phyloP scores from a whole-genome alignment of 2,113 vertebrate genomes.

The Apeltes quadracus region DNA sequence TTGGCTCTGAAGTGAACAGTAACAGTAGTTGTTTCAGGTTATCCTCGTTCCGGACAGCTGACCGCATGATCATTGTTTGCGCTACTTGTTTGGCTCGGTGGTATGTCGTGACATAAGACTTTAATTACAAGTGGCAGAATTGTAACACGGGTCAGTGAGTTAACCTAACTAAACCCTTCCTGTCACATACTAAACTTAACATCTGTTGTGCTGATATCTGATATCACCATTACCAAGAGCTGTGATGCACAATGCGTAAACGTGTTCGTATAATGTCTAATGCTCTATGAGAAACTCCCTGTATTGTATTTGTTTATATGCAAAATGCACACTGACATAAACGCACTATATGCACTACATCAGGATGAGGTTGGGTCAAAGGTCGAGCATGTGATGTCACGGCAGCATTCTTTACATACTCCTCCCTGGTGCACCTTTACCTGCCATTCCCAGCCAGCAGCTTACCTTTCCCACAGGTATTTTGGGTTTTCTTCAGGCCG shows the following conservation, averaged over 20 bases:
- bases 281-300: neutral
- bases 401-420: constrained; percentile 56
- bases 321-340: too few relatives aligned
- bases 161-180: neutral
- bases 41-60: neutral
- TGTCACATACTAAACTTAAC: neutral
- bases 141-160: neutral
- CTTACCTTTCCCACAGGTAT: constrained; percentile 40
- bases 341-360: too few relatives aligned
- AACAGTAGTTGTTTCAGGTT: neutral
- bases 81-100: neutral
- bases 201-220: neutral
- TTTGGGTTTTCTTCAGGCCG: constrained; percentile 4
- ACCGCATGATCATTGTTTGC: neutral
- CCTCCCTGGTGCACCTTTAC: constrained; percentile 56
- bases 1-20: neutral
- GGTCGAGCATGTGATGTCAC: constrained; percentile 39
- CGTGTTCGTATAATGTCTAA: neutral
- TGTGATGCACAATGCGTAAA: neutral
- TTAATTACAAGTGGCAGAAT: neutral
- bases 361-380: constrained; percentile 8
- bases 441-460: constrained; percentile 29
- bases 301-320: neutral
- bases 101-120: neutral
- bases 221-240: neutral